Base-by-base conservation (phyloP, 2,113 vertebrate species). In the Ciconia maguari region DNA sequence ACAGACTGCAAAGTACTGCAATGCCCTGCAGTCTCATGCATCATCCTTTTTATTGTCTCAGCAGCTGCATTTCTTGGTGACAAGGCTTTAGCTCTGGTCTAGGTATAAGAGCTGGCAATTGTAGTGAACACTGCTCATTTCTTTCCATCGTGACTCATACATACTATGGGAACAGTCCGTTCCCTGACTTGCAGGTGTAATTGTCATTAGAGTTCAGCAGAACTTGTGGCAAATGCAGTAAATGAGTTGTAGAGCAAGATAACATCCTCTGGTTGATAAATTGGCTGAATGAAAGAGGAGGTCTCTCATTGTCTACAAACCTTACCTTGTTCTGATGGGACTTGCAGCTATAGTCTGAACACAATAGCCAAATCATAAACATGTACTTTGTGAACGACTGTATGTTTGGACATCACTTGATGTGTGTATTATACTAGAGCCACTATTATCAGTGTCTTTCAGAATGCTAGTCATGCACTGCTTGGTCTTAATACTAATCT, bases 11-110 rank as follows among this genome's bases (percentile, higher is more conserved):
- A 87, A 89, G 34, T 61, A 68, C 83, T 7, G 48, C 80, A 89
- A 49, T 92, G 83, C 58, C 54, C 86, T 95, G 44, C 69, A 75
- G 65, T 61, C 41, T 84, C 62, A 78, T 60, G 69, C 60, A 82
- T 93, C 77, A 93, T 58, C 34, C 51, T 82, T 96, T 94, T 91
- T 49, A 84, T 81, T 87, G 52, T 55, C 57, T 69, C 74, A 80
- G 75, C 58, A 84, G 41, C 77, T 85, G 84, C 69, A 61, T n/a
- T 89, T 85, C 82, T 70, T 60, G 51, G 92, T 91, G 72, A 79
- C 51, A 70, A 90, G 25, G 27, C 25, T 75, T 89, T 91, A 84
- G 34, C 27, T 92, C 38, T 91, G 27, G 9, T 72, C 61, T 76
- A 82, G 55, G 44, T 80, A 29, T 30, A 49, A 68, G 38, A 64